These are phyloP conservation scores for Andrena hattorfiana DNA, from an alignment of 2,888 invertebrate species.

Conservation along the genomic window DNA sequence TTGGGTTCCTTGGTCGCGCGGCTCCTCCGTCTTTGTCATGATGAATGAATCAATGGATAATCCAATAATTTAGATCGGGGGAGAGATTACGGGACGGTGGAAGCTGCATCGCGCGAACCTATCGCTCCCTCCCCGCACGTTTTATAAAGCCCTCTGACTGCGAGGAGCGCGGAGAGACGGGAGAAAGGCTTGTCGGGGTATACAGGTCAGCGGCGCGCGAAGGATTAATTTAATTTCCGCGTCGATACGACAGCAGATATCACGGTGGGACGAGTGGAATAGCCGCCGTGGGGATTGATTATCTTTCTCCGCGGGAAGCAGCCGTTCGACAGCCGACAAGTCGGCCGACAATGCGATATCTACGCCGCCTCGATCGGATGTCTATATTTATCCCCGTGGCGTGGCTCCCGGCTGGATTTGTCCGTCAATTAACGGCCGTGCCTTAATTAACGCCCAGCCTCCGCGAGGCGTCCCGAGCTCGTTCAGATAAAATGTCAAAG, in stretches of 20 bases:
- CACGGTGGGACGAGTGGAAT: slow-evolving; percentile 39
- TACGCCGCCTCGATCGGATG: slow-evolving; percentile 56
- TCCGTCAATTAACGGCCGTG: slow-evolving; percentile 69
- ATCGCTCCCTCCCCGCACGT: background rate
- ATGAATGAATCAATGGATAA: slow-evolving; percentile 33
- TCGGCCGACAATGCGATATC: slow-evolving; percentile 65
- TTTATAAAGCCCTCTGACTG: background rate
- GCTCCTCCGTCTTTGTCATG: background rate
- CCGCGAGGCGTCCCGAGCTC: slow-evolving; percentile 19
- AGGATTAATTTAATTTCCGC: slow-evolving; percentile 64
- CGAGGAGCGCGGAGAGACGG: background rate
- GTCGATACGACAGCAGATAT: slow-evolving; percentile 55
- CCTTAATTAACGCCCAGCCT: slow-evolving; percentile 69
- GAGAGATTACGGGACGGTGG: slow-evolving; percentile 19
- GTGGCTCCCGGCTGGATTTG: slow-evolving; percentile 57
- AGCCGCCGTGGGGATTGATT: slow-evolving; percentile 61
- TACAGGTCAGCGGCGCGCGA: slow-evolving; percentile 32
- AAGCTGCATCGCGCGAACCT: background rate
- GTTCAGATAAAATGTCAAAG: slow-evolving; percentile 69
- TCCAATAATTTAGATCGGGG: slow-evolving; percentile 31
- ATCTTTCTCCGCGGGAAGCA: slow-evolving; percentile 61
- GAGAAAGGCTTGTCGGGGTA: background rate
- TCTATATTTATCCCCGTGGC: slow-evolving; percentile 66
- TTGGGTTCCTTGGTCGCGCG: background rate
- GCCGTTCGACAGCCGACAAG: slow-evolving; percentile 59